Evolutionary conservation across 2,888 invertebrate species (phyloP).

Genomic region (Escarpia spicata): DNA sequence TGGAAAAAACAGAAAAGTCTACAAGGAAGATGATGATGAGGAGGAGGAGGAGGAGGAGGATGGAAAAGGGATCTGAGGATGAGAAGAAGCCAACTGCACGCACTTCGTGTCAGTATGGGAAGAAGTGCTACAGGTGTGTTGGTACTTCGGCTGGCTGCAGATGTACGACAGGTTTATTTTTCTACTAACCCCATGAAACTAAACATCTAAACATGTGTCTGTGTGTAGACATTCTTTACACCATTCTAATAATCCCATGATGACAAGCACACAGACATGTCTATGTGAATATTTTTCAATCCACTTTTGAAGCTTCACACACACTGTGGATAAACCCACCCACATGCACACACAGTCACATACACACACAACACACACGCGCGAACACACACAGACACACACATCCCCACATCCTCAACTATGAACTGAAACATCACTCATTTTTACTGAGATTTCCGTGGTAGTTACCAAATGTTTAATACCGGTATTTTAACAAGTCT

Average conservation of each 20-base stretch:
- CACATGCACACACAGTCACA: too few relatives aligned
- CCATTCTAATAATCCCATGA: background rate
- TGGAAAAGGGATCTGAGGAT: conserved; percentile 34
- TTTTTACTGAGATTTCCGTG: background rate
- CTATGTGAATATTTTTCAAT: background rate
- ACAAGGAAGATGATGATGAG: conserved; percentile 31
- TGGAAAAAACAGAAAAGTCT: conserved; percentile 29
- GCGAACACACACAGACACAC: too few relatives aligned
- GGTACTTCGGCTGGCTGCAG: conserved; percentile 14
- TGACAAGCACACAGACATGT: background rate
- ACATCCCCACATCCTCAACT: too few relatives aligned
- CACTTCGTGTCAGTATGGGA: conserved; percentile 51
- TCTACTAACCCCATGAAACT: background rate
- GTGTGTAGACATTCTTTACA: background rate
- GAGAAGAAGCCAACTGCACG: conserved; percentile 36
- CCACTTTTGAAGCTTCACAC: background rate
- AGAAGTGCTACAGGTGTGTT: conserved; percentile 57
- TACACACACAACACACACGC: too few relatives aligned
- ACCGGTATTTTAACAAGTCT: background rate
- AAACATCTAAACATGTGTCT: too few relatives aligned
- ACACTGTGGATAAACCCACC: too few relatives aligned
- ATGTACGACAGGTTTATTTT: background rate
- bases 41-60: conserved; percentile 36
- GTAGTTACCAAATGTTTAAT: background rate
- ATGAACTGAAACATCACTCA: too few relatives aligned